Evolutionary conservation across 2,797 vertebrate genomes (phyloP), one percentile per base, ranked within the genome.

Genomic region (Knipowitschia caucasica): DNA sequence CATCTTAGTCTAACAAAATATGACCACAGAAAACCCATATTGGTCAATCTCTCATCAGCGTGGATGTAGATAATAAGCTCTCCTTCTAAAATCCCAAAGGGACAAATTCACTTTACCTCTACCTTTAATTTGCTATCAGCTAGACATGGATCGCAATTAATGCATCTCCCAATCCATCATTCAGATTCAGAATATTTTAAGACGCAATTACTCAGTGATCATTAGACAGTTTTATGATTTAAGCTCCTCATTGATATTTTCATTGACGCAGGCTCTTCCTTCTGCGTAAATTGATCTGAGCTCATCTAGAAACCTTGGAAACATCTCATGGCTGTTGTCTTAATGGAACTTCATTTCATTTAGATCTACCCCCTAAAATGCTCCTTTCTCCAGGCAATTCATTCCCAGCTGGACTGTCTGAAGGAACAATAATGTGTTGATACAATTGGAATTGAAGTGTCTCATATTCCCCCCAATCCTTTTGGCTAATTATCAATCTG

Each of bases 391-490:
- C 46, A 71, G 64, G 74, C 75, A 62, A 78, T 87, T 85, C 73
- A 84, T 85, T 45, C 82, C 78, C 65, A 56, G 59, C 71, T 72
- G 59, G 67, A 55, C 59, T 72, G 69, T 78, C 69, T 68, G 80
- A 88, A 86, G 75, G 88, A 87, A 82, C 80, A 70, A 80, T 82
- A 86, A 87, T 71, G 79, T 83, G 81, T 82, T 84, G 72, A 71
- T 78, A 83, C 62, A 79, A 80, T 77, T 67, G 78, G 53, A 50
- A 71, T 33, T 59, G 83, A 86, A 69, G 84, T 86, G 80, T 78
- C 62, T 84, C 67, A 74, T 77, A 68, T 82, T 78, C 73, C 62
- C 74, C 62, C 34, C 59, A 59, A 83, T 85, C 60, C 56, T 66
- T 66, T 75, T 73, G 4, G 14, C 46, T 42, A 62, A 77, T 84